A percentile compares a stretch with the other conserved stretches of the same genome.
Conservation (phyloP, 2,113 vertebrate species). For the Mungos mungo region DNA sequence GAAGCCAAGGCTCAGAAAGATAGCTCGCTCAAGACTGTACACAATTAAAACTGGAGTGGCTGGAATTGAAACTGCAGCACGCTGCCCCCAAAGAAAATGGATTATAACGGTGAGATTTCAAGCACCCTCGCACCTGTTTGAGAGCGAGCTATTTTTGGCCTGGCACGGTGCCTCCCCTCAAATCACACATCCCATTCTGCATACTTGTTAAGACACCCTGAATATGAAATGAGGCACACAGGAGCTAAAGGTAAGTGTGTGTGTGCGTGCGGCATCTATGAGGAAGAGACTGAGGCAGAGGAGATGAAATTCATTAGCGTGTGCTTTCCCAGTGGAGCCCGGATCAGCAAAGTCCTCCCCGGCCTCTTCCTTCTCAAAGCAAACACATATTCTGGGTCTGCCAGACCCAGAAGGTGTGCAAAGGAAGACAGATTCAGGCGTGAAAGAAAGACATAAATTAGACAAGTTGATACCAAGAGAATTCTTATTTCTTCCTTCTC, state of each 20-base stretch:
- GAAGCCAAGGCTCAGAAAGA: neutral
- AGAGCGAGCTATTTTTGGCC: constrained; percentile 68
- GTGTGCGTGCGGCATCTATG: neutral
- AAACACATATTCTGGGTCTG: neutral
- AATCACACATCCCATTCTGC: constrained; percentile 64
- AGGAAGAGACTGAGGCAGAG: neutral
- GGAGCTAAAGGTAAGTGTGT: constrained; percentile 29
- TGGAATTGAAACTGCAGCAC: neutral
- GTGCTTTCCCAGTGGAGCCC: neutral
- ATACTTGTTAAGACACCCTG: constrained; percentile 52
- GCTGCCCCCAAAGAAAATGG: neutral
- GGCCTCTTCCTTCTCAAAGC: neutral
- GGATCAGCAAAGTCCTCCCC: neutral
- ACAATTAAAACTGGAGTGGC: neutral
- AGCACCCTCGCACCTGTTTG: constrained; percentile 67
- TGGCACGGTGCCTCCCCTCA: constrained; percentile 65
- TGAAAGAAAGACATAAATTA: neutral
- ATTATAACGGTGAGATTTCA: neutral
- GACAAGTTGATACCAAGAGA: neutral
- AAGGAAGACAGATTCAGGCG: neutral
- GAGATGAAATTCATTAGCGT: neutral
- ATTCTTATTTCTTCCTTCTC: constrained; percentile 23
- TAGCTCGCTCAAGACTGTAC: neutral
- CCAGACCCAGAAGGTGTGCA: neutral
- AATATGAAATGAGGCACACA: constrained; percentile 50